Conservation (phyloP, 2,113 vertebrate genomes). For the Syngnathus typhle region DNA sequence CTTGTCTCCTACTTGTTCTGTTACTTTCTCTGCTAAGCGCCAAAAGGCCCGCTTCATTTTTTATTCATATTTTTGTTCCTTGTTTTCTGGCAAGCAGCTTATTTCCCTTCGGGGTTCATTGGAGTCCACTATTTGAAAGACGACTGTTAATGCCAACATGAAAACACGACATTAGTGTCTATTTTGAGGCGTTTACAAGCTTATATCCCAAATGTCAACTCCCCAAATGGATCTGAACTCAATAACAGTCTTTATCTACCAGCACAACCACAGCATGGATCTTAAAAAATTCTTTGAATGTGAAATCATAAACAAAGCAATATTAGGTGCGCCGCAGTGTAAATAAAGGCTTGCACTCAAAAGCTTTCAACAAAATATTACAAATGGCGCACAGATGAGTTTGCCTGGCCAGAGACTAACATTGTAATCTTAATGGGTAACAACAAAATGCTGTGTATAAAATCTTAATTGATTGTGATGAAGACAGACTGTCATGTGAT, state of each 20-base stretch:
- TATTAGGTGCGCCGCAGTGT: neutral
- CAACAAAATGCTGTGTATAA: neutral
- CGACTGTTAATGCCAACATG: neutral
- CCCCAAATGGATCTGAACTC: neutral
- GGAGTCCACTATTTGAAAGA: neutral
- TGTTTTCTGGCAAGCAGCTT: neutral
- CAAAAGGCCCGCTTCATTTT: neutral
- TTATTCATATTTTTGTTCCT: neutral
- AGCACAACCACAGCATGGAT: neutral
- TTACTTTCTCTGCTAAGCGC: neutral
- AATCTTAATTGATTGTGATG: neutral
- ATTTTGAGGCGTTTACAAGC: constrained; percentile 1
- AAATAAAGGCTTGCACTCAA: neutral
- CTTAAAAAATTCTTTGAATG: neutral
- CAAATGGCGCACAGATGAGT: too few species aligned
- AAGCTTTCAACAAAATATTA: neutral
- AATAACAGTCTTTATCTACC: neutral
- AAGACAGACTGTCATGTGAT: neutral
- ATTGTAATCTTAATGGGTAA: too few species aligned
- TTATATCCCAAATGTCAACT: neutral
- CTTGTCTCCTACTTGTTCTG: neutral
- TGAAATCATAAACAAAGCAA: neutral
- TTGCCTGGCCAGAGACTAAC: too few species aligned
- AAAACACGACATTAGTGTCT: neutral
- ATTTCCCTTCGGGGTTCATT: constrained; percentile 6